Base-by-base conservation (phyloP, 2,113 vertebrate genomes). In the Coptodon bakossiorum region DNA sequence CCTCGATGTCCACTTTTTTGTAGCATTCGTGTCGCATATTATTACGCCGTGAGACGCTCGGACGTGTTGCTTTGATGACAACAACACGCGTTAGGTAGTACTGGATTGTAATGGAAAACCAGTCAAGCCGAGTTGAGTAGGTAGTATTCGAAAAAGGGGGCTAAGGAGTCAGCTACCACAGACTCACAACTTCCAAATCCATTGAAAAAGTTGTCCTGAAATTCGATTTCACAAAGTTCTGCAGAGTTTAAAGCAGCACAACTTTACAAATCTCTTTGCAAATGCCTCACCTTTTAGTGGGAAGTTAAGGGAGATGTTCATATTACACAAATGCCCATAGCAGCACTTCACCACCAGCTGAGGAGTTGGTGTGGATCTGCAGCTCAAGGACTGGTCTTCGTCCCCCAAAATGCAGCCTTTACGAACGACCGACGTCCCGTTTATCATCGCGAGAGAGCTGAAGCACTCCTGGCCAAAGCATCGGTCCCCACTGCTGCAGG, bases 381-480 rank as follows among this genome's bases (percentile, higher is more conserved):
- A 99, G 0, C 94, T 97, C 95, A 96, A 95, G 50, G 97, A 95
- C 22, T 95, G 96, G 95, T 97, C 85, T 96, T 97, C 0, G 90
- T 96, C 56, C 31, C 96, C 97, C 92, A 96, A 95, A 94, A 99
- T 95, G 95, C 98, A 99, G 89, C 99, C 99, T 31, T 97, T 99
- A 93, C 96, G 97, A 90, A 96, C 96, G 34, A 97, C 96, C 5
- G 94, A 94, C 16, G 96, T 97, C 52, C 98, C 98, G 0, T 99
- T 98, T 0, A 96, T 97, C 29, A 97, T 91, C 86, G 97, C 97
- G 54, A 98, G 95, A 6, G 98, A 98, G 3, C 98, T 96, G 82
- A 98, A 99, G 93, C 99, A 99, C 45, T 97, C 97, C 92, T 96
- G 97, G 73, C 98, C 97, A 4, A 96, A 95, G 94, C 98, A 99